Evolutionary conservation across 2,888 invertebrate species (phyloP).

Genomic region (Tubiluchus corallicola): DNA sequence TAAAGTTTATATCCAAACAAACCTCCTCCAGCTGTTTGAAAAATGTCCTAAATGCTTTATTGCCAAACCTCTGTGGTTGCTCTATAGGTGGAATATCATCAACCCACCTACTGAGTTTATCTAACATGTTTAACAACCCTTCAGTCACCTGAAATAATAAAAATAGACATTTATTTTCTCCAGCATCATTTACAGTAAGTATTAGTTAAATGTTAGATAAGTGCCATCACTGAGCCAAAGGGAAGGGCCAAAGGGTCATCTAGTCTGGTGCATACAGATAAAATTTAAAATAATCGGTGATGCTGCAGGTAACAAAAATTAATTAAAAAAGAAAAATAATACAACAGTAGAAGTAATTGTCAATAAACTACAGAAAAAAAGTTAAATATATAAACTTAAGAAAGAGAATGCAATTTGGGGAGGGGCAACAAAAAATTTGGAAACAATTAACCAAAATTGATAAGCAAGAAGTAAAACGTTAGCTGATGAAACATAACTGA

Average conservation of each 20-base stretch:
- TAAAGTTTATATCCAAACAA: no score
- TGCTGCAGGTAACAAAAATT: neutral
- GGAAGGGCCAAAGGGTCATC: slow-evolving; percentile 1
- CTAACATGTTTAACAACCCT: slow-evolving; percentile 45
- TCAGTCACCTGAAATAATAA: slow-evolving; percentile 30
- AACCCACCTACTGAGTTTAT: slow-evolving; percentile 48
- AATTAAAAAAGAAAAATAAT: neutral
- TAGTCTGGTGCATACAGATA: slow-evolving; percentile 5
- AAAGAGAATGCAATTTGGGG: no score
- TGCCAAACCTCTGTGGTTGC: slow-evolving; percentile 92
- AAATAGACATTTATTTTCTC: no score
- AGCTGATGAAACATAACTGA: no score
- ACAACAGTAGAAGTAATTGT: no score
- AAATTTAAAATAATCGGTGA: neutral
- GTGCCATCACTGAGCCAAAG: neutral
- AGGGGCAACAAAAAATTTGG: no score
- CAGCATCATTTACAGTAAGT: no score
- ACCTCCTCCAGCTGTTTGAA: slow-evolving; percentile 45
- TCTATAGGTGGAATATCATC: slow-evolving; percentile 68
- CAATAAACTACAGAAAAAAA: no score
- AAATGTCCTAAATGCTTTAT: slow-evolving; percentile 74
- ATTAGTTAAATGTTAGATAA: no score
- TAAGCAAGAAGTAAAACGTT: no score
- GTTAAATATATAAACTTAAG: no score
- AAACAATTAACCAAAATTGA: no score